Conservation (phyloP, 2,113 vertebrate species). For the Clinocottus analis region DNA sequence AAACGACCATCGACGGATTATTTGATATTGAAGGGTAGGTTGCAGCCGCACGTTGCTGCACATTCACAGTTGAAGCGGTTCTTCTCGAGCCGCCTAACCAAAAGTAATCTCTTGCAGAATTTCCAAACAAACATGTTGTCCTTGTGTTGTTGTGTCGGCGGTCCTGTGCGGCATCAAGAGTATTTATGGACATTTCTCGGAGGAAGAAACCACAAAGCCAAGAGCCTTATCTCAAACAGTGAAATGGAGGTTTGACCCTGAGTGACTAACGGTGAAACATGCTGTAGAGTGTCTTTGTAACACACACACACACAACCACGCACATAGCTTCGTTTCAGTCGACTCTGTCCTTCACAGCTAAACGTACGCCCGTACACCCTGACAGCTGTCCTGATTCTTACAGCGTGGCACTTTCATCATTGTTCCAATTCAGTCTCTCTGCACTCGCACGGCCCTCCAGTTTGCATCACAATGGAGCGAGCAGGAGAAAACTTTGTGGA, state of each 20-base stretch:
- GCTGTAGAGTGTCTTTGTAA: background rate
- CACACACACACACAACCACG: conserved; percentile 2
- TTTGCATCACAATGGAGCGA: conserved; percentile 70
- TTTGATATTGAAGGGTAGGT: background rate
- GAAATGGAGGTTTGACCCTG: conserved; percentile 24
- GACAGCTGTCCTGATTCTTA: conserved; percentile 68
- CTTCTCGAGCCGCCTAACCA: background rate
- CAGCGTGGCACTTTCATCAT: conserved; percentile 57
- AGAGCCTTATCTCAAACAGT: conserved; percentile 2
- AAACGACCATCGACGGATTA: background rate
- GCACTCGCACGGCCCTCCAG: conserved; percentile 43
- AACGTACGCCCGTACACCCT: conserved; percentile 36
- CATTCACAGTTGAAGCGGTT: background rate
- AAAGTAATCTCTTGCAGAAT: conserved; percentile 1
- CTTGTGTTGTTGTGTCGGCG: conserved; percentile 10
- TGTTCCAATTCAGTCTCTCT: conserved; percentile 61
- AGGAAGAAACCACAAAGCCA: conserved; percentile 8
- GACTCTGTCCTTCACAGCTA: conserved; percentile 34
- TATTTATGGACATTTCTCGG: conserved; percentile 15
- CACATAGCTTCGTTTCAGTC: conserved; percentile 19
- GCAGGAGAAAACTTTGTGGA: conserved; percentile 39
- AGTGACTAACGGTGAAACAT: conserved; percentile 30
- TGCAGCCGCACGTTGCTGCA: background rate
- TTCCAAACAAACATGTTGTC: background rate
- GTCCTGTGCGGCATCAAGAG: background rate